Conservation (phyloP, 2,113 vertebrate genomes). For the Chascanopsetta lugubris region DNA sequence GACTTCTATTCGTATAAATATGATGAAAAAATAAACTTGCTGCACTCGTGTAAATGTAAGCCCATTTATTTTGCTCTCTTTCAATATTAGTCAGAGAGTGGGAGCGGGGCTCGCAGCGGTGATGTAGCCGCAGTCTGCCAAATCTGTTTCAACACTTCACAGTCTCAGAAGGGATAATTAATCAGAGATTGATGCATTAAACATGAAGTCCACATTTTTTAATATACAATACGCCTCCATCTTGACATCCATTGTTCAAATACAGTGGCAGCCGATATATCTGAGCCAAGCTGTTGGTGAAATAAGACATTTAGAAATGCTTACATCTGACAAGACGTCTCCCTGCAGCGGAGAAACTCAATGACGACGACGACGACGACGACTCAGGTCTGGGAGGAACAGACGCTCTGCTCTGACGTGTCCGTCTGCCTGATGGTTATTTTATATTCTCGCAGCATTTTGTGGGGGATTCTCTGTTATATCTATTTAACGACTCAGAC, state of each 20-base stretch:
- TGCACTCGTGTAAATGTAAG: conserved; percentile 25
- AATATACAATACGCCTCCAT: conserved; percentile 49
- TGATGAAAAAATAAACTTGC: conserved; percentile 27
- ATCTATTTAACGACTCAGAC: neutral
- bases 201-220: conserved; percentile 59
- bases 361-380: conserved; percentile 25
- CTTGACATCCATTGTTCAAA: conserved; percentile 59
- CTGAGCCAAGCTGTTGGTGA: conserved; percentile 53
- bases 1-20: conserved; percentile 28
- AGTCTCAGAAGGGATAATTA: conserved; percentile 70
- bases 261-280: conserved; percentile 46
- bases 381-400: conserved; percentile 7
- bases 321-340: conserved; percentile 50
- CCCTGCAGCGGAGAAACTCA: conserved; percentile 4
- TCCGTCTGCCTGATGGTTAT: neutral
- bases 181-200: conserved; percentile 71
- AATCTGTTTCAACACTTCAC: conserved; percentile 53
- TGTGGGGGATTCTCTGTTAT: conserved; percentile 1
- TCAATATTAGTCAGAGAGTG: conserved; percentile 26
- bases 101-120: conserved; percentile 3
- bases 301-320: conserved; percentile 60
- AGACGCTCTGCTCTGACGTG: conserved; percentile 2
- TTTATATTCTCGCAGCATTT: conserved; percentile 3
- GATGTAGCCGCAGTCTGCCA: conserved; percentile 44
- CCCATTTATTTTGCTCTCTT: conserved; percentile 46